Evolutionary conservation across 2,113 vertebrate genomes (phyloP), one percentile per base, ranked within the genome.

Genomic region (Saccopteryx bilineata): DNA sequence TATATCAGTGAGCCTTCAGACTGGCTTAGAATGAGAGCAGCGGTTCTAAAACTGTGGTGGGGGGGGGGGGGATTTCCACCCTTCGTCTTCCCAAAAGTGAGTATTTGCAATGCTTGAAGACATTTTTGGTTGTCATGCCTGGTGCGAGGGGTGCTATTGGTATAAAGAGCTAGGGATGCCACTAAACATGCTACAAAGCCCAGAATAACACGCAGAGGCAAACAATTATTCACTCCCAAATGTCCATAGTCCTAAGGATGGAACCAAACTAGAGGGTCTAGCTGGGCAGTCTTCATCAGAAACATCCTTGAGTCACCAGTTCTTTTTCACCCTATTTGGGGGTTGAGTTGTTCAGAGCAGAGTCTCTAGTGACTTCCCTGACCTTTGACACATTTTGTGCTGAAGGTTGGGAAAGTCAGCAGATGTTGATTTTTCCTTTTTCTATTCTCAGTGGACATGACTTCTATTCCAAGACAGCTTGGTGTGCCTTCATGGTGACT

Each of bases 401-500:
- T 90, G 28, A 88, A 92, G 28, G 13, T 46, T 92, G 76, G 68
- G 26, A 18, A 94, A 90, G 61, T 95, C 58, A 85, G 31, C 15
- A 79, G n/a, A 60, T 87, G 9, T 56, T 93, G 80, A 11, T 50
- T 60, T 87, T 88, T 19, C 52, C n/a, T 2, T 71, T 82, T 88
- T 65, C 54, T 94, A 75, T 79, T 81, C 61, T 87, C 48, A 63
- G 15, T 14, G 18, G 69, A 60, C 21, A 24, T 58, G 48, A 88
- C 89, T 91, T 90, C 58, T 92, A 39, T n/a, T 94, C 21, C 50
- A 90, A 74, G 50, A 87, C 84, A 72, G 31, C 6, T 72, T 56
- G 58, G 4, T 83, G 13, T 14, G 54, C 79, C 54, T 96, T 91
- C 19, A 9, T n/a, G 15, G 69, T 89, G 68, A 83, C 65, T 48